Percentiles rank a stretch among this genome's conserved stretches.
These are phyloP conservation scores for Nudaria mundana DNA, from an alignment of 2,888 invertebrate genomes.

Conservation along the genomic window DNA sequence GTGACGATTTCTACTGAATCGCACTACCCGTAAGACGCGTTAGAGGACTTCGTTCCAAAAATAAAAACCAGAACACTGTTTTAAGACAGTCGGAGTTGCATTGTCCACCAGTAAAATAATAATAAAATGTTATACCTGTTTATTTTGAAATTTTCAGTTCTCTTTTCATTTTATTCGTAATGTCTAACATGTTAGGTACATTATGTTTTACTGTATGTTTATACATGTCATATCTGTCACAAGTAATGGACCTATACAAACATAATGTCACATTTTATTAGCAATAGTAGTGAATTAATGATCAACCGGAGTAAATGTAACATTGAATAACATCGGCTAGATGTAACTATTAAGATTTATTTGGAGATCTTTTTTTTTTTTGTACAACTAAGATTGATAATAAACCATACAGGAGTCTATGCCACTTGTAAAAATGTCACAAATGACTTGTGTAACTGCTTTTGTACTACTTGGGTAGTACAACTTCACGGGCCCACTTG, in stretches of 20 bases:
- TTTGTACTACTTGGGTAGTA: too few relatives aligned
- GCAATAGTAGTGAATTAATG: conserved; percentile 17
- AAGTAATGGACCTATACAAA: conserved; percentile 7
- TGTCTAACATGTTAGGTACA: not conserved
- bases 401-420: too few relatives aligned
- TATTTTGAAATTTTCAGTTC: not conserved
- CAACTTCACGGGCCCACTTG: too few relatives aligned
- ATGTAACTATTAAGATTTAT: conserved; percentile 1
- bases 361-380: too few relatives aligned
- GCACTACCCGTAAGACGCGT: too few relatives aligned
- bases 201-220: not conserved
- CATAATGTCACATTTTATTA: conserved; percentile 24
- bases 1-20: too few relatives aligned
- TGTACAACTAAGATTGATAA: too few relatives aligned
- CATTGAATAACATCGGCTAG: not conserved
- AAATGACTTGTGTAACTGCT: too few relatives aligned
- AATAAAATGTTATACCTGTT: not conserved
- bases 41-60: too few relatives aligned
- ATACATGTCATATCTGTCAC: conserved; percentile 5
- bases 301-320: conserved; percentile 9
- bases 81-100: too few relatives aligned
- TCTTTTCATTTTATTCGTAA: not conserved
- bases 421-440: too few relatives aligned
- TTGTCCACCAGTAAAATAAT: not conserved
- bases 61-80: too few relatives aligned